Conservation (phyloP, 1,140 invertebrate genomes). For the Hermatobates lingyangjiaoensis region DNA sequence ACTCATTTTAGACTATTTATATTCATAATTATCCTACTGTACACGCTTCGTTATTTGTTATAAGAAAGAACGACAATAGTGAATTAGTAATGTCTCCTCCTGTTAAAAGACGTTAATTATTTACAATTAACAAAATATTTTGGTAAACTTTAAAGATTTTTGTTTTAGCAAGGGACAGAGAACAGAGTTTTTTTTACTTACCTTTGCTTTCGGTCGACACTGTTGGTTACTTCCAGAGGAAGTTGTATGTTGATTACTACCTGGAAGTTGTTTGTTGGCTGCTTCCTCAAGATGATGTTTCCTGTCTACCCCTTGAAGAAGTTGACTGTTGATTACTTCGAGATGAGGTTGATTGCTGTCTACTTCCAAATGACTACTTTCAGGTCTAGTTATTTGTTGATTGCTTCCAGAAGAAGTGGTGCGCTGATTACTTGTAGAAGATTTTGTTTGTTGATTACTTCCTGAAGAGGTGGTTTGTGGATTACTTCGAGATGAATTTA, state of each 20-base stretch:
- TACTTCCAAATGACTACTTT: background rate
- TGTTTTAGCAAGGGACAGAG: too few relatives aligned
- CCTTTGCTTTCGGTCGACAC: too few relatives aligned
- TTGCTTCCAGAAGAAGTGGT: conserved; percentile 9
- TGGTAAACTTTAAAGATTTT: too few relatives aligned
- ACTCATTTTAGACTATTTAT: too few relatives aligned
- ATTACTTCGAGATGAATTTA: conserved; percentile 4
- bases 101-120: too few relatives aligned
- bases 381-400: conserved; percentile 3
- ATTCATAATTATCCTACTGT: too few relatives aligned
- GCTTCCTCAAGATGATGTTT: conserved; percentile 8
- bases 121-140: too few relatives aligned
- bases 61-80: too few relatives aligned
- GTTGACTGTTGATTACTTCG: conserved; percentile 11
- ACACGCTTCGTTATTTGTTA: too few relatives aligned
- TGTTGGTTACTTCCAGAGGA: conserved; percentile 11
- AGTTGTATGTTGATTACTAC: conserved; percentile 11
- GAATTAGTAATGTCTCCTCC: too few relatives aligned
- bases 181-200: too few relatives aligned
- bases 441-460: conserved; percentile 10
- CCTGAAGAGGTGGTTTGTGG: conserved; percentile 10
- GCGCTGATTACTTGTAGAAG: conserved; percentile 11
- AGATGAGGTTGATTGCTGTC: conserved; percentile 6
- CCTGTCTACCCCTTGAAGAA: conserved; percentile 1
- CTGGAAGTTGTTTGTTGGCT: conserved; percentile 7